Percentiles rank a stretch among this genome's conserved stretches.
These are phyloP conservation scores for Chrysina gloriosa DNA, from an alignment of 2,888 invertebrate species.

Conservation along the genomic window DNA sequence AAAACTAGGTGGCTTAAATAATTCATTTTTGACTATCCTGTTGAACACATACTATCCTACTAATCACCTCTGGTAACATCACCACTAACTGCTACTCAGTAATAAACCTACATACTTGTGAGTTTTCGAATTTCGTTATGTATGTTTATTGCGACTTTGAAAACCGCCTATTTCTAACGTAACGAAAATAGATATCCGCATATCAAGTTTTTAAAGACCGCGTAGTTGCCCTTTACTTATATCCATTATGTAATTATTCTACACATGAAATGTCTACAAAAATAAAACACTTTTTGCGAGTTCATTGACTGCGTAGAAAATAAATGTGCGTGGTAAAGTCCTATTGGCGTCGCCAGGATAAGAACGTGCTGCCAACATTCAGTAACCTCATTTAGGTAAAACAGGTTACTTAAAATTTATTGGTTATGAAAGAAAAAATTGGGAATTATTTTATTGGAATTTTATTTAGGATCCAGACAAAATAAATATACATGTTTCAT, in stretches of 20 bases:
- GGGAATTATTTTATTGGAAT: slow-evolving; percentile 7
- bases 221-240: too few relatives aligned
- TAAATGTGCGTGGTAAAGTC: slow-evolving; percentile 11
- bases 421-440: not conserved
- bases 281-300: not conserved
- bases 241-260: not conserved
- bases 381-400: not conserved
- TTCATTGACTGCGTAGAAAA: slow-evolving; percentile 10
- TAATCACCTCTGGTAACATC: too few relatives aligned
- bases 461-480: not conserved
- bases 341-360: not conserved
- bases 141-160: too few relatives aligned
- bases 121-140: too few relatives aligned
- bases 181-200: too few relatives aligned
- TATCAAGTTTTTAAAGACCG: too few relatives aligned
- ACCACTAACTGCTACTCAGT: too few relatives aligned
- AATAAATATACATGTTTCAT: not conserved
- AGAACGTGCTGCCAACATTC: slow-evolving; percentile 14
- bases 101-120: too few relatives aligned
- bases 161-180: too few relatives aligned
- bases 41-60: too few relatives aligned
- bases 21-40: too few relatives aligned
- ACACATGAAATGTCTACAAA: not conserved
- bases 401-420: slow-evolving; percentile 9
- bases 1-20: too few relatives aligned